phyloP scores from a whole-genome alignment of 2,888 invertebrate genomes.

The Mimas tiliae region DNA sequence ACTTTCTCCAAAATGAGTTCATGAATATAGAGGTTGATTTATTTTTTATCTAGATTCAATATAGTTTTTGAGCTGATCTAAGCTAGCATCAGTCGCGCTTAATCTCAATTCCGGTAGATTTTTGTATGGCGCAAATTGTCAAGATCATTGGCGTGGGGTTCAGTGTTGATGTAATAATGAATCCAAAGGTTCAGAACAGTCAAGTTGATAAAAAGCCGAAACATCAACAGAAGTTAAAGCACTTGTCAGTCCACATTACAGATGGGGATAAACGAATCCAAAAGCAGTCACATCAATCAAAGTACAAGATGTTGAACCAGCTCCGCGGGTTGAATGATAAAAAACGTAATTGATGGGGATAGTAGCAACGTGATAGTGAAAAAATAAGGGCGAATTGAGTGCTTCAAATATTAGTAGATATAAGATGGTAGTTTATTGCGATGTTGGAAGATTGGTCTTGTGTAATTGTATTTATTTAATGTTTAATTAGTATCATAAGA shows the following conservation, averaged over 20 bases:
- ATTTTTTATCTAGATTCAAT: neutral
- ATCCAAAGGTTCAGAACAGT: neutral
- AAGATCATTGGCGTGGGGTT: too few species aligned
- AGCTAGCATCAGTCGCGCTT: too few species aligned
- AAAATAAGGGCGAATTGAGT: neutral
- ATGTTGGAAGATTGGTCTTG: too few species aligned
- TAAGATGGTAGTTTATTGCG: neutral
- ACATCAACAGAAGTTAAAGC: slow-evolving; percentile 17
- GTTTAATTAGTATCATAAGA: too few species aligned
- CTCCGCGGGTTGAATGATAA: slow-evolving; percentile 63
- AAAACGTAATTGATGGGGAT: slow-evolving; percentile 82
- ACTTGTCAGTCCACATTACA: slow-evolving; percentile 15
- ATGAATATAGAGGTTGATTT: neutral
- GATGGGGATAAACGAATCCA: slow-evolving; percentile 10
- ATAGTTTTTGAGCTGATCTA: too few species aligned
- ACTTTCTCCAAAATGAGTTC: neutral
- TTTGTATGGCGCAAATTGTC: too few species aligned
- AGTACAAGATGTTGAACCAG: slow-evolving; percentile 66
- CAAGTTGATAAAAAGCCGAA: neutral
- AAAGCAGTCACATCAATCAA: slow-evolving; percentile 68
- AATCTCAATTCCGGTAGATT: too few species aligned
- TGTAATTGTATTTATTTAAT: neutral
- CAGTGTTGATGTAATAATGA: neutral
- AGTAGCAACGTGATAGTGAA: slow-evolving; percentile 53
- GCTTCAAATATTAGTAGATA: slow-evolving; percentile 5